These are phyloP conservation scores for Ophion slaviceki DNA, from an alignment of 2,888 invertebrate species.

Conservation along the genomic window DNA sequence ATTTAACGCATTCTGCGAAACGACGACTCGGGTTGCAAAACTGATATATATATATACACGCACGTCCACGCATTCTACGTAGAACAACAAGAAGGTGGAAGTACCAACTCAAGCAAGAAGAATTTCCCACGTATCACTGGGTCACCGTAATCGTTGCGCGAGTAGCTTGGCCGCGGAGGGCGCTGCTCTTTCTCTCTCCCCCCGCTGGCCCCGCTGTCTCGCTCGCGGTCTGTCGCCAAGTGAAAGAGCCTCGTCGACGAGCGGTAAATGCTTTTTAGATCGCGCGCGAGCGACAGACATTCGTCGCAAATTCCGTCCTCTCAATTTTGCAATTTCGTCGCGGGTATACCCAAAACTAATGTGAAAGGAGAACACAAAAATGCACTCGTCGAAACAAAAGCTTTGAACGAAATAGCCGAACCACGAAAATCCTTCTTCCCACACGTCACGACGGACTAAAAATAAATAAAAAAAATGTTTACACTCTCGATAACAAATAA, in stretches of 20 bases:
- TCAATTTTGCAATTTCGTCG: not conserved
- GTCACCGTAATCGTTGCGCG: conserved; percentile 47
- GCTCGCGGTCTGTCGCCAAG: not conserved
- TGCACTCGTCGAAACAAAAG: too few relatives aligned
- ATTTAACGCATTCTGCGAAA: too few relatives aligned
- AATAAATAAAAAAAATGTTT: too few relatives aligned
- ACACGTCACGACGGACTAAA: too few relatives aligned
- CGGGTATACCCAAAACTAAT: not conserved
- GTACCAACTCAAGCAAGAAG: conserved; percentile 56
- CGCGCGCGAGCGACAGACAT: conserved; percentile 5
- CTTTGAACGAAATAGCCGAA: too few relatives aligned
- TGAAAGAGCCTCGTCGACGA: conserved; percentile 35
- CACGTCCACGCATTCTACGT: not conserved
- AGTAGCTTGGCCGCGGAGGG: conserved; percentile 2
- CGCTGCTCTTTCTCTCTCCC: not conserved
- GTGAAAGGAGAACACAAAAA: too few relatives aligned
- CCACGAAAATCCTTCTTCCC: too few relatives aligned
- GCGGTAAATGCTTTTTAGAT: conserved; percentile 64
- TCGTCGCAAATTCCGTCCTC: conserved; percentile 18
- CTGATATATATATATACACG: too few relatives aligned
- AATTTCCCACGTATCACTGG: conserved; percentile 71
- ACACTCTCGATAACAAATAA: too few relatives aligned
- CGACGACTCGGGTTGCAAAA: too few relatives aligned
- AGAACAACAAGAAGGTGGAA: conserved; percentile 32
- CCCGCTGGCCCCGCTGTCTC: not conserved